Base-by-base conservation (phyloP, 2,797 vertebrate genomes). In the Pogonophryne albipinna region DNA sequence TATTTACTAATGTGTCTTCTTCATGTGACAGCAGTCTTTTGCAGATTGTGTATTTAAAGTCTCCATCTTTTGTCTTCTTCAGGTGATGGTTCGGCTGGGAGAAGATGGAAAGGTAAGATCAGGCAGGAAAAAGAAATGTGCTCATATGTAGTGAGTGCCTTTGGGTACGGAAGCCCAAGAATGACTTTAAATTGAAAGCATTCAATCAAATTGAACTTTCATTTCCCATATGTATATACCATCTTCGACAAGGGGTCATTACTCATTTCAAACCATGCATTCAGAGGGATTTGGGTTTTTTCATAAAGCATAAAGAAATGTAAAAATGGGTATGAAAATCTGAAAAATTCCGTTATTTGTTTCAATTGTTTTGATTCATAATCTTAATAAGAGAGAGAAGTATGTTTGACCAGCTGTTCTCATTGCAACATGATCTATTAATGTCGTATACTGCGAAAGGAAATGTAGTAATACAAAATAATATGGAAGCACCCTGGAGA, bases 1-100 rank as follows among this genome's bases (percentile, higher is more conserved):
- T 95, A 94, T 95, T 94, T 93, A 94, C 92, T 91, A 78, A 88
- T 84, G 82, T 45, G 86, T 93, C 92, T 94, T 90, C 78, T 79
- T 76, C 72, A 59, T 78, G 86, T 76, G 87, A 88, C 83, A 84
- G 74, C 78, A 17, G 49, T 60, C 74, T 17, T 45, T 44, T 44
- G 17, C 42, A 10, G 70, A 66, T 9, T 52, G 17, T 63, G 53
- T n/a, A 3, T 65, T 69, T 27, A 71, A 10, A 62, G 50, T 59
- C 66, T 45, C 47, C 11, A 67, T 62, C 64, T 81, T 63, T 56
- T 12, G 76, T 81, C 51, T 75, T 11, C 53, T 74, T 58, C 83
- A 89, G 86, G 80, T 87, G 83, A n/a, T 15, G 59, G 9, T 65
- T 73, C 4, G 3, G 70, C 47, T 10, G 61, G 0, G 63, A 58